Evolutionary conservation across 2,797 vertebrate genomes (phyloP).

Genomic region (Phrynocephalus forsythii): DNA sequence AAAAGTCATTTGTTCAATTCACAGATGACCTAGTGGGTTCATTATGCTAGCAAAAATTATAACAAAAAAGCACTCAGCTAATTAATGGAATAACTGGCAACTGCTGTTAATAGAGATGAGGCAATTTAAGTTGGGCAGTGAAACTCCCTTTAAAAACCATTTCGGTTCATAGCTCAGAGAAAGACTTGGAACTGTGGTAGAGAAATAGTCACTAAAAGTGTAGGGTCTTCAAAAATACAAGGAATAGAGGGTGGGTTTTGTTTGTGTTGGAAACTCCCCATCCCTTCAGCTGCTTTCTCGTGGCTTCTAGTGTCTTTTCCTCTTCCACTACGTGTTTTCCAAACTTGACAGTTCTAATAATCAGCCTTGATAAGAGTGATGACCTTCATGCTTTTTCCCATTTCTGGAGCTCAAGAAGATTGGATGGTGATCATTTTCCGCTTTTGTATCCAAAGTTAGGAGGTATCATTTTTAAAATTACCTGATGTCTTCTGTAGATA

Average conservation of each 20-base stretch:
- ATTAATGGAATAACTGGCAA: slow-evolving; percentile 5
- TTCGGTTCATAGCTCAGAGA: not conserved
- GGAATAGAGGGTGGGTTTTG: not conserved
- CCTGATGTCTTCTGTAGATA: not conserved
- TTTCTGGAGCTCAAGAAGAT: not conserved
- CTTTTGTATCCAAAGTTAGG: not conserved
- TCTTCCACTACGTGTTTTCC: not conserved
- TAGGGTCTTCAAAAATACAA: too few relatives aligned
- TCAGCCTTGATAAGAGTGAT: not conserved
- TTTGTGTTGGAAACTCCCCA: not conserved
- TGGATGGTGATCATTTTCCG: not conserved
- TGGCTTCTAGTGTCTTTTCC: not conserved
- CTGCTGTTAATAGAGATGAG: not conserved
- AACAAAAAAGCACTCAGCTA: not conserved
- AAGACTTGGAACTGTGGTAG: not conserved
- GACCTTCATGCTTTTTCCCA: not conserved
- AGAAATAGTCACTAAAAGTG: too few relatives aligned
- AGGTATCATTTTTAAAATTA: not conserved
- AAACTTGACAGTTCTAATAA: not conserved
- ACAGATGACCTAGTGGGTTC: not conserved
- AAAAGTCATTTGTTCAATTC: not conserved
- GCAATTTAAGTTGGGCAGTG: not conserved
- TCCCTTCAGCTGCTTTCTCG: not conserved
- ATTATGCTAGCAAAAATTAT: not conserved
- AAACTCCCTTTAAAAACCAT: not conserved